Base-by-base conservation (phyloP, 2,888 invertebrate species). In the Holacanthella duospinosa region DNA sequence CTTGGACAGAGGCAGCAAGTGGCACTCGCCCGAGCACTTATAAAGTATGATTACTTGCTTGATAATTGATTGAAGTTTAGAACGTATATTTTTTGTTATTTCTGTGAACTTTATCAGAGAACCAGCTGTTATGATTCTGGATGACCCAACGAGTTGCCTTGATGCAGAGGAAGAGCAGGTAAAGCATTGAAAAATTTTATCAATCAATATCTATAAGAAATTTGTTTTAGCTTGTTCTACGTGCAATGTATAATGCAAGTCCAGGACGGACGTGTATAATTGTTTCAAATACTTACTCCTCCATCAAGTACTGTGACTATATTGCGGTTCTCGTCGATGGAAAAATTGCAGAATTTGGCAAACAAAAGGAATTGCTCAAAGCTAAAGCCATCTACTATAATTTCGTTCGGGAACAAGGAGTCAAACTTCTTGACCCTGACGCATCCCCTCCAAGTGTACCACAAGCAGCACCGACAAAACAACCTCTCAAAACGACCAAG, bases 311-410 rank as follows among this genome's bases (percentile, higher is more conserved):
- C 25, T 21, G 24, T 16, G 59, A 59, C 9, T 25, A 27, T 4
- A 43, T 59, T 24, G 59, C 44, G 3, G 59, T 59, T 4, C 27
- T 59, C 6, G 27, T 26, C 21, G 16, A 43, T 25, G 59, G 59
- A 6, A 48, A 29, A 24, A 58, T 58, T 19, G 43, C 12, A n/a
- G 58, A 58, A 28, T 58, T 29, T n/a, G 58, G 58, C 3, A 58
- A 25, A 12, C 58, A 58, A 9, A 28, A 58, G 36, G 58, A 58
- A 29, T 36, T 58, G 58, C 6, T 27, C 29, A 24, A 25, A 12
- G 24, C 4, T 6, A 43, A 58, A 29, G 58, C 29, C 4, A 9
- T 58, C 24, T 58, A 58, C 24, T 28, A 58, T 24, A 28, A 43
- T 3, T 58, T 58, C 24, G 28, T 58, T 48, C 12, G n/a, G 21